phyloP scores from a whole-genome alignment of 2,797 vertebrate species.

The Xenentodon cancila region DNA sequence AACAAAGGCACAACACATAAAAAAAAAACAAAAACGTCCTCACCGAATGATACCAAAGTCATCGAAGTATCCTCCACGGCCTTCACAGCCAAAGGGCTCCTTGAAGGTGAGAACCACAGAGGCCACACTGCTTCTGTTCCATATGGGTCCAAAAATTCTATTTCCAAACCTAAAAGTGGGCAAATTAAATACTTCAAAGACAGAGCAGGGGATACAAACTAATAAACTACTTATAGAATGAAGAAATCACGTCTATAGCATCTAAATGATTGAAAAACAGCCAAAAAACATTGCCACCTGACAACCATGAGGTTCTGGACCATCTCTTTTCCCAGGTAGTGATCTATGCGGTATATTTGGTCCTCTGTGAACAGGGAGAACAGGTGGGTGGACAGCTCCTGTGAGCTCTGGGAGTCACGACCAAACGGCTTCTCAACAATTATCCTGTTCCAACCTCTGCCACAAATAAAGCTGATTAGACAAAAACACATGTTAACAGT shows the following conservation, averaged over 20 bases:
- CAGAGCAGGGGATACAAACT: neutral
- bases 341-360: conserved; percentile 95
- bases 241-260: neutral
- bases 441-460: conserved; percentile 90
- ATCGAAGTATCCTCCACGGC: conserved; percentile 93
- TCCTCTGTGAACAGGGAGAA: conserved; percentile 87
- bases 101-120: conserved; percentile 93
- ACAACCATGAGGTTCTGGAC: conserved; percentile 97
- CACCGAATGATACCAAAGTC: conserved; percentile 96
- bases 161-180: conserved; percentile 88
- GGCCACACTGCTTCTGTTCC: conserved; percentile 92
- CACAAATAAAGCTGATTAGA: conserved; percentile 21
- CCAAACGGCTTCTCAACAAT: conserved; percentile 95
- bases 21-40: conserved; percentile 35
- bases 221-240: neutral
- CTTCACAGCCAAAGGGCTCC: conserved; percentile 93
- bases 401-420: conserved; percentile 89
- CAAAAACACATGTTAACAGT: neutral
- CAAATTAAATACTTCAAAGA: conserved; percentile 2
- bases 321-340: conserved; percentile 98
- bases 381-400: conserved; percentile 87
- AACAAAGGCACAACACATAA: neutral
- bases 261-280: neutral
- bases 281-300: conserved; percentile 72
- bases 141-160: conserved; percentile 92